Conservation (phyloP, 2,888 invertebrate genomes). For the Polydesmus complanatus region DNA sequence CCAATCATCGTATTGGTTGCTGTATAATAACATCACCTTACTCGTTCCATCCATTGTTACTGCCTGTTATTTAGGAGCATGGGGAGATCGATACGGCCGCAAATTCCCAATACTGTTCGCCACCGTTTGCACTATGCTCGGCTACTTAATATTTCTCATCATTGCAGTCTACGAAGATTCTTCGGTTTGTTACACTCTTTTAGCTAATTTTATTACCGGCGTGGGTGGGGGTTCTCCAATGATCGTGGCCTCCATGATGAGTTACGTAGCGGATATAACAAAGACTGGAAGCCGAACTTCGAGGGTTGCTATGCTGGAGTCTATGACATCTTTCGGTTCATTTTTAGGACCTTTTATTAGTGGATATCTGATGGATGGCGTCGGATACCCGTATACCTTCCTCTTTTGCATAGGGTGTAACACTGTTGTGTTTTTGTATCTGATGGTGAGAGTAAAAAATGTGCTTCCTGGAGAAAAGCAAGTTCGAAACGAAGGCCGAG, state of each 20-base stretch:
- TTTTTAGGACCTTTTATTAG: conserved; percentile 8
- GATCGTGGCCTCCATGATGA: conserved; percentile 10
- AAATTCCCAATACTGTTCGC: conserved; percentile 35
- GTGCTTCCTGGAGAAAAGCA: conserved; percentile 18
- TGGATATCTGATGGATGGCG: conserved; percentile 8
- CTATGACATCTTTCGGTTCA: conserved; percentile 11
- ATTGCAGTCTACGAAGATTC: conserved; percentile 24
- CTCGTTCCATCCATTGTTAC: conserved; percentile 8
- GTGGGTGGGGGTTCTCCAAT: conserved; percentile 9
- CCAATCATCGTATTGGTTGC: conserved; percentile 11
- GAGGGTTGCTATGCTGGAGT: conserved; percentile 10
- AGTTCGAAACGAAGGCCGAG: too few species aligned
- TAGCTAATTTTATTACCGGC: conserved; percentile 8
- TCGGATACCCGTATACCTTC: conserved; percentile 29
- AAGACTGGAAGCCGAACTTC: conserved; percentile 1
- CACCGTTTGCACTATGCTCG: conserved; percentile 30
- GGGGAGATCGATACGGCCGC: conserved; percentile 34
- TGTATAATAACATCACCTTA: conserved; percentile 11
- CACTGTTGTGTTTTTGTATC: conserved; percentile 29
- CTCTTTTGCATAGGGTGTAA: conserved; percentile 27
- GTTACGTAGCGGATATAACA: conserved; percentile 10
- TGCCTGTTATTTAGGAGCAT: conserved; percentile 16
- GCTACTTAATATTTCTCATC: conserved; percentile 27
- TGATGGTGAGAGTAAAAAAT: conserved; percentile 25
- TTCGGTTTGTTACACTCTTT: not conserved